Evolutionary conservation across 2,113 vertebrate genomes (phyloP).

Genomic region (Semnornis frantzii): DNA sequence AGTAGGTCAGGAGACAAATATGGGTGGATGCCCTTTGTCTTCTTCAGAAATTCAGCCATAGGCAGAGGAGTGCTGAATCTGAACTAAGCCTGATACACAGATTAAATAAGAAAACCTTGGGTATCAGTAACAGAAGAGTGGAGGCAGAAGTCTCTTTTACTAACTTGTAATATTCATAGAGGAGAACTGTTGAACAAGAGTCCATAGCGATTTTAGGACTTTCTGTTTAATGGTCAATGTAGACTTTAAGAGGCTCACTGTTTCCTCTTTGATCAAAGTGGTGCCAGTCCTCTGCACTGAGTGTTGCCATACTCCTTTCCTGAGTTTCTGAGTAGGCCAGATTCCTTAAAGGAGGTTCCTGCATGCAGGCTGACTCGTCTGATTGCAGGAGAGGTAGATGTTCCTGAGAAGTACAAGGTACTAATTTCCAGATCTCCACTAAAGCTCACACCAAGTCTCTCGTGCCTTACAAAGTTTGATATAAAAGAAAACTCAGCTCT

Average conservation of each 20-base stretch:
- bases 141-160: background rate
- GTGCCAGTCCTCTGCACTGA: background rate
- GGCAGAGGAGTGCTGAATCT: background rate
- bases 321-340: background rate
- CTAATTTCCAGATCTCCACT: background rate
- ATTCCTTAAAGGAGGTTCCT: slow-evolving; percentile 19
- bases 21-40: background rate
- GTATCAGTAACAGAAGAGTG: background rate
- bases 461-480: background rate
- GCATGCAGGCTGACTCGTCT: background rate
- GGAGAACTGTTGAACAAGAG: background rate
- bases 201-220: background rate
- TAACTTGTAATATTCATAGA: background rate
- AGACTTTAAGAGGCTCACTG: background rate
- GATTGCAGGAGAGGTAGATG: background rate
- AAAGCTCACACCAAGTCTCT: background rate
- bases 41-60: background rate
- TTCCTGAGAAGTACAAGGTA: background rate
- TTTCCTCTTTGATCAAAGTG: background rate
- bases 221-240: background rate
- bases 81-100: background rate
- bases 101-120: background rate
- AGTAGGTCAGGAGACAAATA: background rate
- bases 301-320: background rate
- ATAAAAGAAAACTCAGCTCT: background rate